phyloP scores from a whole-genome alignment of 1,140 invertebrate species.

The Magallana angulata region DNA sequence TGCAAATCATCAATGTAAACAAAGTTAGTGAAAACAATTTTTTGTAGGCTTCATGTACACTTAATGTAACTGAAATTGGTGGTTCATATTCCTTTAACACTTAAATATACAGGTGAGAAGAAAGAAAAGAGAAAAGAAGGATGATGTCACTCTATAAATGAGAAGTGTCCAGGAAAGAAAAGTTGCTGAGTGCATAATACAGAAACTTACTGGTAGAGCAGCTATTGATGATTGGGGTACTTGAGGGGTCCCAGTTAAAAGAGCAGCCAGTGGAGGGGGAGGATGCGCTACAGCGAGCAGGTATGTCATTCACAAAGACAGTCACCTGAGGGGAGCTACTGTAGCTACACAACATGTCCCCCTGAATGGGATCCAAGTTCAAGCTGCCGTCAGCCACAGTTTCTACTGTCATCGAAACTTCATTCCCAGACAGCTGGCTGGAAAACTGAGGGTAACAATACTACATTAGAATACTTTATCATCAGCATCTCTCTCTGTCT shows the following conservation, averaged over 20 bases:
- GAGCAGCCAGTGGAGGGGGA: not conserved
- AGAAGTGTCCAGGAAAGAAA: no score
- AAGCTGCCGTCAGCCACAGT: constrained; percentile 55
- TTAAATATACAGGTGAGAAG: no score
- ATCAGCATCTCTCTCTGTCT: not conserved
- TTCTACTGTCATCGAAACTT: constrained; percentile 46
- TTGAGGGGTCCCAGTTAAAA: not conserved
- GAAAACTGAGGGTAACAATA: not conserved
- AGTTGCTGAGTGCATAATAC: not conserved
- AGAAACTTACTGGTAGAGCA: not conserved
- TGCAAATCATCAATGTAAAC: no score
- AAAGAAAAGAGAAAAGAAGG: not conserved
- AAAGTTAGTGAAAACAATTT: not conserved
- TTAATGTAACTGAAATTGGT: no score
- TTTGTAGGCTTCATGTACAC: no score
- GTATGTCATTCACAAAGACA: constrained; percentile 63
- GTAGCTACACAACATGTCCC: constrained; percentile 68
- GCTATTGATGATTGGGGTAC: not conserved
- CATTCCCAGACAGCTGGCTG: constrained; percentile 55
- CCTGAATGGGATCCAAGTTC: constrained; percentile 65
- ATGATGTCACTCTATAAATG: not conserved
- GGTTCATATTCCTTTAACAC: no score
- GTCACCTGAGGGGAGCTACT: constrained; percentile 67
- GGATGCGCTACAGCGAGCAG: constrained; percentile 56
- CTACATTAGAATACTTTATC: not conserved